phyloP scores from a whole-genome alignment of 2,113 vertebrate species.

The Parus major region DNA sequence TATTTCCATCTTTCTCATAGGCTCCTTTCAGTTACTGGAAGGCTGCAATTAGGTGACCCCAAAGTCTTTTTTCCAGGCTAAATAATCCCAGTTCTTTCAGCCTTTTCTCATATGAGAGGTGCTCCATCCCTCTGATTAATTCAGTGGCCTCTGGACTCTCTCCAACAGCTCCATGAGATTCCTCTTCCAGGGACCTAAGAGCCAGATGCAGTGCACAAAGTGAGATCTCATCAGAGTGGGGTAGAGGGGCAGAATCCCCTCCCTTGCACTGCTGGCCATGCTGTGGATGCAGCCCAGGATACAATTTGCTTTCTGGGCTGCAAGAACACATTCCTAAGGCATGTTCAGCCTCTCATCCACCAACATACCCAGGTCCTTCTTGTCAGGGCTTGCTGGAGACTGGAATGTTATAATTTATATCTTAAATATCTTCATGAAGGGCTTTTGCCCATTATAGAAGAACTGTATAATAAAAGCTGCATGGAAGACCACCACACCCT shows the following conservation, averaged over 20 bases:
- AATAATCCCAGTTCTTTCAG: not conserved
- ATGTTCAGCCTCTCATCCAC: not conserved
- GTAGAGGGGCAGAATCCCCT: not conserved
- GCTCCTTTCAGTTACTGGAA: not conserved
- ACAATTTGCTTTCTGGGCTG: not conserved
- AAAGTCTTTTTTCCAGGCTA: not conserved
- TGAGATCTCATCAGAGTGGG: too few species aligned
- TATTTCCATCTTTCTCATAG: not conserved
- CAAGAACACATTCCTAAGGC: fast-evolving
- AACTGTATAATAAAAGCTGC: not conserved
- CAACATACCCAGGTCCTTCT: not conserved
- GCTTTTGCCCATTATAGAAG: not conserved
- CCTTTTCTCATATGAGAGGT: not conserved
- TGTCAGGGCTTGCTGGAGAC: not conserved
- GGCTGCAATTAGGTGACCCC: not conserved
- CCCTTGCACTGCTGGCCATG: fast-evolving
- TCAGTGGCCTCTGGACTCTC: not conserved
- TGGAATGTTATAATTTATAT: not conserved
- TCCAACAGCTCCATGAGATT: not conserved
- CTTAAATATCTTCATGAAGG: not conserved
- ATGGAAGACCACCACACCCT: fast-evolving
- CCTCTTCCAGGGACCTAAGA: not conserved
- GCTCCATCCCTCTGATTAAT: not conserved
- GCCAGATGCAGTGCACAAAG: not conserved
- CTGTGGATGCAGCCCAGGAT: not conserved